Evolutionary conservation across 1,140 invertebrate genomes (phyloP), one percentile per base, ranked within the genome.

Genomic region (Monochamus saltuarius): DNA sequence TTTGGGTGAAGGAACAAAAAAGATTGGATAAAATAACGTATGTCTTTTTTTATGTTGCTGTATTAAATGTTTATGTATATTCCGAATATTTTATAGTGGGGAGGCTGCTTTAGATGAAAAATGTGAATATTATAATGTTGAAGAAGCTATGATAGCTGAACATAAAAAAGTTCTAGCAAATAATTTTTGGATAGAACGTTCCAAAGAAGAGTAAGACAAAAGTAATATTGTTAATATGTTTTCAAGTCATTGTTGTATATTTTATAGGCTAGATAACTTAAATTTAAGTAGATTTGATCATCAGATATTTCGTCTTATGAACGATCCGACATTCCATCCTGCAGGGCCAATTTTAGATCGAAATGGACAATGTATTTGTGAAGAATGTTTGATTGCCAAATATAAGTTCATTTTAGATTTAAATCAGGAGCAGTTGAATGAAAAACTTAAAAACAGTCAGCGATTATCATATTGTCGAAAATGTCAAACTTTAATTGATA

Each of bases 311-410:
- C 64, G 58, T 10, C 47, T 70, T 43, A 45, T 70, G n/a, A 58
- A 61, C 16, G 66, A 70, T 60, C 61, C 52, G 29, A 56, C 52
- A n/a, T 62, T 70, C 35, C 56, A 58, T 40, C 60, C 62, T 35
- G 60, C 64, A 11, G 64, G 64, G 14, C 60, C 70, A 17, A 65
- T 61, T 6, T 46, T 70, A 16, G 64, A 70, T 39, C 61, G 64
- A 52, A 65, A 65, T 40, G 70, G 70, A 2, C 70, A 70, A 10
- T 72, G 70, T 51, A 68, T 72, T 40, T 72, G 70, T 58, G 70
- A 72, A 59, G 68, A 72, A 51, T 72, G 70, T 49, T 56, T 72
- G 40, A 63, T 72, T 43, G 50, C 61, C 8, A 70, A 68, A 55
- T 70, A 59, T 50, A 59, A 67, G 16, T 34, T 8, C 19, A 61